Evolutionary conservation across 2,888 invertebrate genomes (phyloP).

Genomic region (Epirrhoe alternata): DNA sequence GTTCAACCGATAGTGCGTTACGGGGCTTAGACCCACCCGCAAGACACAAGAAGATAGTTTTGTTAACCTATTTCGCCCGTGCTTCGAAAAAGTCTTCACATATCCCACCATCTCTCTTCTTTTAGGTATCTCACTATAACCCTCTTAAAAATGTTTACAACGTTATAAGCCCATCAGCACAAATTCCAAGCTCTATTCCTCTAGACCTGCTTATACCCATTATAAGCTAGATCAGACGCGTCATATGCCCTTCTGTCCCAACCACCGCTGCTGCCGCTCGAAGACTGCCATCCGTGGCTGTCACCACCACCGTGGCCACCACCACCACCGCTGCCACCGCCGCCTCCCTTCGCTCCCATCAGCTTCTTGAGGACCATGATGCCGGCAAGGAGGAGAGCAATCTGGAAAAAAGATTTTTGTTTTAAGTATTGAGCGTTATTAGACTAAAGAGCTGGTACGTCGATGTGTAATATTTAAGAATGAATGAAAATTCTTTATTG

Average conservation of each 20-base stretch:
- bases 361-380: slow-evolving; percentile 94
- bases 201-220: slow-evolving; percentile 82
- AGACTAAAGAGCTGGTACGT: no score
- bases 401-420: slow-evolving; percentile 77
- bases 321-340: slow-evolving; percentile 79
- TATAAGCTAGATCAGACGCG: slow-evolving; percentile 88
- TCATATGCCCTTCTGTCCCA: slow-evolving; percentile 87
- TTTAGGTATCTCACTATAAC: no score
- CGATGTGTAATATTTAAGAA: no score
- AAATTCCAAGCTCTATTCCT: not conserved
- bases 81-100: no score
- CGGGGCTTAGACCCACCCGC: no score
- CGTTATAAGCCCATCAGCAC: not conserved
- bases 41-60: no score
- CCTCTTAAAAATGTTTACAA: no score
- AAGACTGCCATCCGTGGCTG: slow-evolving; percentile 75
- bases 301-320: slow-evolving; percentile 84
- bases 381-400: slow-evolving; percentile 91
- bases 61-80: no score
- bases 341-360: slow-evolving; percentile 87
- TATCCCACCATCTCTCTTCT: no score
- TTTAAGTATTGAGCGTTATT: not conserved
- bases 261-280: slow-evolving; percentile 67
- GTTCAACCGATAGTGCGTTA: no score
- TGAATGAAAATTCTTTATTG: no score